Evolutionary conservation across 2,113 vertebrate species (phyloP).

Genomic region (Scalopus aquaticus): DNA sequence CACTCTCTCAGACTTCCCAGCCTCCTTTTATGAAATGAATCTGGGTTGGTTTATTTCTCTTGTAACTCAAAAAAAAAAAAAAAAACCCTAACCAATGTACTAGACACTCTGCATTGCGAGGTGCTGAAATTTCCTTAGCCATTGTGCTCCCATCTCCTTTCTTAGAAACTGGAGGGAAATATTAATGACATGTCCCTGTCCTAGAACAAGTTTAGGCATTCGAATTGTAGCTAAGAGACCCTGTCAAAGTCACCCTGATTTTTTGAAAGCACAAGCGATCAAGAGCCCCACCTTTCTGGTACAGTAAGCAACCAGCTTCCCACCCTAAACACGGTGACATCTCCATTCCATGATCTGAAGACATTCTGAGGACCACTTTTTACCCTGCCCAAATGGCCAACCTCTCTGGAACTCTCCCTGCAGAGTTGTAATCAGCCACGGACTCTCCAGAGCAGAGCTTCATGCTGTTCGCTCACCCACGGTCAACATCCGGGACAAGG

Average conservation of each 20-base stretch:
- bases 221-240: not conserved
- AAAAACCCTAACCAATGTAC: not conserved
- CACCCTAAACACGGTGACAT: not conserved
- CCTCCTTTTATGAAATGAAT: not conserved
- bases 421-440: not conserved
- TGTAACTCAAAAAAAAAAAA: not conserved
- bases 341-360: not conserved
- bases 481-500: not conserved
- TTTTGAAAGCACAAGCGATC: not conserved
- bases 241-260: not conserved
- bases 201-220: not conserved
- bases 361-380: not conserved
- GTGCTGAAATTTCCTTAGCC: not conserved
- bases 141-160: not conserved
- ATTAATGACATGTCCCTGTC: fast-evolving
- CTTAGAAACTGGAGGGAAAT: not conserved
- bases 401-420: not conserved
- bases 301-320: not conserved
- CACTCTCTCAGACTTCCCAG: not conserved
- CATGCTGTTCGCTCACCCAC: not conserved
- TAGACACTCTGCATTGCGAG: not conserved
- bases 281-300: not conserved
- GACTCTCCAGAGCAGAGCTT: not conserved
- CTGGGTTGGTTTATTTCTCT: not conserved
- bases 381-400: fast-evolving